A percentile compares a stretch with the other conserved stretches of the same genome.
Evolutionary conservation across 2,113 vertebrate species (phyloP).

Genomic region (Tympanuchus pallidicinctus): DNA sequence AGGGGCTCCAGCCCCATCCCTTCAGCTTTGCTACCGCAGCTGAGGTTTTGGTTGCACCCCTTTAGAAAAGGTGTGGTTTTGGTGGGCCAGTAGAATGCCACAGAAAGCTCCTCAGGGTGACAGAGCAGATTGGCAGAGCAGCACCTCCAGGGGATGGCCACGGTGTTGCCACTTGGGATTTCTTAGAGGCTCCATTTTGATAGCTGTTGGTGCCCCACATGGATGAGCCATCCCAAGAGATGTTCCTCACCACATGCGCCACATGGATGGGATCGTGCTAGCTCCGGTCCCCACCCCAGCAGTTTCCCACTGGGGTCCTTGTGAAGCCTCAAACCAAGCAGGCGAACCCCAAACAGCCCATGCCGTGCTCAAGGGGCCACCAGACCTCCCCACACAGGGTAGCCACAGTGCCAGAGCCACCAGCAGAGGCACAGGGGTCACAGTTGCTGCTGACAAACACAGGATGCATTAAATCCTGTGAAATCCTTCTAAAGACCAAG

Average conservation of each 20-base stretch:
- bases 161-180: background rate
- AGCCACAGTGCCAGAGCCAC: conserved; percentile 66
- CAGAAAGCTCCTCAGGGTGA: background rate
- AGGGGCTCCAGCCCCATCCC: background rate
- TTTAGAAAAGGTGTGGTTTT: background rate
- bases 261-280: rapidly evolving
- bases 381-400: background rate
- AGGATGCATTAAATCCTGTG: rapidly evolving
- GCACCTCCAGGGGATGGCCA: rapidly evolving
- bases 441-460: background rate
- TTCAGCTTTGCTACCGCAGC: background rate
- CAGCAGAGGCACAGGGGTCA: background rate
- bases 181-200: background rate
- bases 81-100: background rate
- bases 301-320: background rate
- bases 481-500: background rate
- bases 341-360: background rate
- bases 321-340: background rate
- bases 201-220: background rate
- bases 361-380: rapidly evolving
- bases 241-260: rapidly evolving
- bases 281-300: background rate
- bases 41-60: background rate
- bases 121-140: background rate
- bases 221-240: background rate